Conservation (phyloP, 2,888 invertebrate genomes). For the Pseudoips prasinana region DNA sequence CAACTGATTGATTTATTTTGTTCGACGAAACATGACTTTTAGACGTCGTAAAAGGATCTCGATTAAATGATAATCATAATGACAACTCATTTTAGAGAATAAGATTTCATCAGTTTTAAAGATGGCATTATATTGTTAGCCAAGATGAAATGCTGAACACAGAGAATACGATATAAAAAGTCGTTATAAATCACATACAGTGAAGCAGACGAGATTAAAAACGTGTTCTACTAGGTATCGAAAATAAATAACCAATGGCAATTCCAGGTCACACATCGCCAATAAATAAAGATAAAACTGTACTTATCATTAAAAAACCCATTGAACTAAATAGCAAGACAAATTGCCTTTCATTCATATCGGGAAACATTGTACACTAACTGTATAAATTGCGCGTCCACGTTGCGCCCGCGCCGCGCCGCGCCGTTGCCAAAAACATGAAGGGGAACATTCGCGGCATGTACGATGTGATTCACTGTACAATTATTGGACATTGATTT, state of each 20-base stretch:
- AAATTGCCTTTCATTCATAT: slow-evolving; percentile 10
- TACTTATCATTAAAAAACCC: background rate
- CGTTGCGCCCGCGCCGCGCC: slow-evolving; percentile 22
- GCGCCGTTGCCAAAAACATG: slow-evolving; percentile 25
- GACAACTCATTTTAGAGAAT: too few species aligned
- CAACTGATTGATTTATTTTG: too few species aligned
- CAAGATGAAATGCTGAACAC: too few species aligned
- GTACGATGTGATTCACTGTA: slow-evolving; percentile 18
- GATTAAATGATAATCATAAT: too few species aligned
- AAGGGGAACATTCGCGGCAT: slow-evolving; percentile 14
- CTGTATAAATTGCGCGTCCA: slow-evolving; percentile 16
- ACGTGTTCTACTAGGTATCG: too few species aligned
- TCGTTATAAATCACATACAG: too few species aligned
- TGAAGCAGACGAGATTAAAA: too few species aligned
- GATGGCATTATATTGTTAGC: too few species aligned
- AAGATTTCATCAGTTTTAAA: too few species aligned
- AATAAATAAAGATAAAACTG: slow-evolving; percentile 1
- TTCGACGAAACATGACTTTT: too few species aligned
- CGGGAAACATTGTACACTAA: slow-evolving; percentile 15
- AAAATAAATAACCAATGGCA: background rate
- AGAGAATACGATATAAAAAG: too few species aligned
- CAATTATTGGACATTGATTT: slow-evolving; percentile 26
- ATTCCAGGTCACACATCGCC: background rate
- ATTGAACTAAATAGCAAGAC: slow-evolving; percentile 14
- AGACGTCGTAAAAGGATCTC: too few species aligned